phyloP scores from a whole-genome alignment of 2,888 invertebrate species.

The Clanis bilineata region DNA sequence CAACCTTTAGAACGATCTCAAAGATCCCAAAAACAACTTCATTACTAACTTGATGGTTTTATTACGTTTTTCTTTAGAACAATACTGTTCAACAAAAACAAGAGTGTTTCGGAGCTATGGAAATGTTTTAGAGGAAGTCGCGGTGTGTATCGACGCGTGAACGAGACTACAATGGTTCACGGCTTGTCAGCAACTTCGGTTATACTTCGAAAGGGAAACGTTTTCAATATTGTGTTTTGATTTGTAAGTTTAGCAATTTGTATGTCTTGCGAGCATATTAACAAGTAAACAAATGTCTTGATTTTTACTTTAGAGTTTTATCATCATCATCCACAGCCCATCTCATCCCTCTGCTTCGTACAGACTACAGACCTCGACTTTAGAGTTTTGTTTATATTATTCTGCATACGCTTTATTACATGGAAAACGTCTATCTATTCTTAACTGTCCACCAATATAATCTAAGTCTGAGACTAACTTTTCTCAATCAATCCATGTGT shows the following conservation, averaged over 20 bases:
- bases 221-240: not conserved
- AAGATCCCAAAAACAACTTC: not conserved
- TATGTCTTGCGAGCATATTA: not conserved
- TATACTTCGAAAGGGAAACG: constrained; percentile 35
- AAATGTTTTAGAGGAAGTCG: constrained; percentile 18
- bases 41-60: constrained; percentile 17
- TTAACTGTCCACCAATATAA: no score
- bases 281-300: not conserved
- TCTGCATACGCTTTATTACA: no score
- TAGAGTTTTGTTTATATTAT: no score
- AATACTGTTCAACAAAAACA: constrained; percentile 12
- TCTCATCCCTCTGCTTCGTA: not conserved
- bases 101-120: constrained; percentile 16
- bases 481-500: no score
- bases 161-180: constrained; percentile 29
- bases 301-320: not conserved
- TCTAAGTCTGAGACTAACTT: no score
- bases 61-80: not conserved
- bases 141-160: constrained; percentile 29
- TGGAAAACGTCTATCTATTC: no score
- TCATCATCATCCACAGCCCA: no score
- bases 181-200: constrained; percentile 26
- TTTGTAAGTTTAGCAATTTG: not conserved
- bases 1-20: constrained; percentile 3
- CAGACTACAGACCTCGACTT: no score